A percentile compares a stretch with the other conserved stretches of the same genome.
Evolutionary conservation across 1,140 invertebrate genomes (phyloP).

Genomic region (Brachionus manjavacas): DNA sequence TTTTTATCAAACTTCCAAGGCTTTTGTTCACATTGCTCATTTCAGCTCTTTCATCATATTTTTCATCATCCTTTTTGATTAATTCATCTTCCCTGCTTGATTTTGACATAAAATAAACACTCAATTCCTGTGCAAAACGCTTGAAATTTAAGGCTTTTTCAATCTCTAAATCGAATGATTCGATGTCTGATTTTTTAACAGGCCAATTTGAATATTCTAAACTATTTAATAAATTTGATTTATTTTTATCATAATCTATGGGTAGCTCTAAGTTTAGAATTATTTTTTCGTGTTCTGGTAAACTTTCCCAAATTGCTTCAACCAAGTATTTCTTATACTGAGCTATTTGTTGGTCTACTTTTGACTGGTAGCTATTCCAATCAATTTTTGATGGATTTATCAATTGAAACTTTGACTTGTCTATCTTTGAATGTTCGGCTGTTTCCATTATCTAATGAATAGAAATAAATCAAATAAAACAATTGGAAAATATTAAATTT

Average conservation of each 20-base stretch:
- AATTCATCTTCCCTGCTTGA: neutral
- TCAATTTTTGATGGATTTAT: slow-evolving; percentile 25
- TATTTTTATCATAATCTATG: slow-evolving; percentile 6
- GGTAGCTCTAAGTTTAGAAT: neutral
- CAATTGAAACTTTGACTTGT: neutral
- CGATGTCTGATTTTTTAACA: slow-evolving; percentile 26
- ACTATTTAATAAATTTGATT: neutral
- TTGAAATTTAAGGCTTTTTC: neutral
- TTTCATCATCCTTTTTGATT: neutral
- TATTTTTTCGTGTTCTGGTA: slow-evolving; percentile 31
- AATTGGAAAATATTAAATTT: too few species aligned
- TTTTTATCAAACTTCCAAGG: neutral
- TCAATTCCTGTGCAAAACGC: neutral
- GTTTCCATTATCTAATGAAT: neutral
- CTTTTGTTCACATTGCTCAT: neutral
- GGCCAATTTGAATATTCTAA: slow-evolving; percentile 28
- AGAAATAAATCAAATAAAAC: neutral
- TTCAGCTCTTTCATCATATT: neutral
- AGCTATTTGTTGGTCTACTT: neutral
- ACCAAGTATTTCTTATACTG: neutral
- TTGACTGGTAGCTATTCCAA: neutral
- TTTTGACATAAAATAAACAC: neutral
- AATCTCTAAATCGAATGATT: slow-evolving; percentile 22
- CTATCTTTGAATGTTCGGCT: neutral
- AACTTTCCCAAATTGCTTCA: neutral